Percentiles rank a stretch among this genome's conserved stretches.
These are phyloP conservation scores for Hybos culiciformis DNA, from an alignment of 2,888 invertebrate species.

Conservation along the genomic window DNA sequence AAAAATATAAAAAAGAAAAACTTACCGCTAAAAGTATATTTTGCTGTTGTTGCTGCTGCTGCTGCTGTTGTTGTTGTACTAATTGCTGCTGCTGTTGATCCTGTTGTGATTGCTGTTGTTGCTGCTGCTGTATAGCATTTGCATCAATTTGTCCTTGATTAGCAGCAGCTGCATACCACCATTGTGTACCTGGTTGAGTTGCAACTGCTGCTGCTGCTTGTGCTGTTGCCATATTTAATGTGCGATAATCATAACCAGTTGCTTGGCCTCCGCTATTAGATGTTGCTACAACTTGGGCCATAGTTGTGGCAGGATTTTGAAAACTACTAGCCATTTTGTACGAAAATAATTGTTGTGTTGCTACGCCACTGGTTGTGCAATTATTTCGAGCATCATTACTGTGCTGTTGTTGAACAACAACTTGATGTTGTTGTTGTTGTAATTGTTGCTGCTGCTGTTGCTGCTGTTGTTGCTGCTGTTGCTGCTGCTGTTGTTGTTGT, in stretches of 20 bases:
- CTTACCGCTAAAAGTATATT: too few relatives aligned
- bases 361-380: slow-evolving; percentile 43
- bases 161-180: slow-evolving; percentile 58
- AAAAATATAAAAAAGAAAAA: too few relatives aligned
- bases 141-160: slow-evolving; percentile 40
- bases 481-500: slow-evolving; percentile 32
- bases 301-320: slow-evolving; percentile 55
- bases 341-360: slow-evolving; percentile 62
- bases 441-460: slow-evolving; percentile 32
- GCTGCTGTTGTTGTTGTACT: slow-evolving; percentile 31
- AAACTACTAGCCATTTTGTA: slow-evolving; percentile 80
- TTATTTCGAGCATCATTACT: slow-evolving; percentile 41
- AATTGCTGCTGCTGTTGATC: slow-evolving; percentile 34
- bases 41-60: slow-evolving; percentile 39
- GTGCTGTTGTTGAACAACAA: slow-evolving; percentile 37
- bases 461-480: slow-evolving; percentile 34
- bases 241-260: slow-evolving; percentile 59
- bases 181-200: slow-evolving; percentile 51
- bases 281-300: slow-evolving; percentile 48
- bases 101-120: slow-evolving; percentile 40
- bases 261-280: slow-evolving; percentile 38
- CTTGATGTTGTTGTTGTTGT: slow-evolving; percentile 37
- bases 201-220: slow-evolving; percentile 38
- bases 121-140: slow-evolving; percentile 45
- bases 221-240: slow-evolving; percentile 41